A percentile compares a stretch with the other conserved stretches of the same genome.
These are phyloP conservation scores for Galeruca laticollis DNA, from an alignment of 2,888 invertebrate species.

Conservation along the genomic window DNA sequence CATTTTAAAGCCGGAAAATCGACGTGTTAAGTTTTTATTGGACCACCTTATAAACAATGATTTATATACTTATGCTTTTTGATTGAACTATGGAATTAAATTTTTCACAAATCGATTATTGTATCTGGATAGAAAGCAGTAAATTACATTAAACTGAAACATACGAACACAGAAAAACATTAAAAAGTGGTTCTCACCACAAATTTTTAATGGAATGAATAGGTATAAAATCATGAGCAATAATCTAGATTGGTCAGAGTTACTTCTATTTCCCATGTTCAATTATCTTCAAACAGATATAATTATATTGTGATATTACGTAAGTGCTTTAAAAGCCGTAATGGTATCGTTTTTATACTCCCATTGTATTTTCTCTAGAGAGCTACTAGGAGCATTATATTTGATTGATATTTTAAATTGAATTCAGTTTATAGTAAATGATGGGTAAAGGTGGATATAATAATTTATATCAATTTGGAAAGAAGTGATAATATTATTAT, in stretches of 20 bases:
- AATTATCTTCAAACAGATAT: constrained; percentile 10
- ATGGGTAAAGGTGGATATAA: background rate
- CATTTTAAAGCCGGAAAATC: no score
- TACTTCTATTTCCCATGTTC: constrained; percentile 19
- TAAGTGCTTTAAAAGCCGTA: constrained; percentile 21
- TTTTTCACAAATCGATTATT: no score
- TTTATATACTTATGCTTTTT: no score
- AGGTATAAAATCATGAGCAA: background rate
- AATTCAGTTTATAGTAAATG: background rate
- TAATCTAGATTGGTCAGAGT: background rate
- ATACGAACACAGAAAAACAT: no score
- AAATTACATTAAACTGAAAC: no score
- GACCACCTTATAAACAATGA: no score
- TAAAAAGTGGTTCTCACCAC: no score
- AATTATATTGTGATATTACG: constrained; percentile 30
- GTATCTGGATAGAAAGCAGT: no score
- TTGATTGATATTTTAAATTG: constrained; percentile 3
- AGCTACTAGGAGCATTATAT: background rate
- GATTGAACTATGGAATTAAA: no score
- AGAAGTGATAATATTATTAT: no score
- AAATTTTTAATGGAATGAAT: background rate
- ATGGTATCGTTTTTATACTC: constrained; percentile 25
- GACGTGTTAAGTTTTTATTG: no score
- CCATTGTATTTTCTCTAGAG: constrained; percentile 19
- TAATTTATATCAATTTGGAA: no score